Conservation (phyloP, 2,888 invertebrate species). For the Volucella bombylans region DNA sequence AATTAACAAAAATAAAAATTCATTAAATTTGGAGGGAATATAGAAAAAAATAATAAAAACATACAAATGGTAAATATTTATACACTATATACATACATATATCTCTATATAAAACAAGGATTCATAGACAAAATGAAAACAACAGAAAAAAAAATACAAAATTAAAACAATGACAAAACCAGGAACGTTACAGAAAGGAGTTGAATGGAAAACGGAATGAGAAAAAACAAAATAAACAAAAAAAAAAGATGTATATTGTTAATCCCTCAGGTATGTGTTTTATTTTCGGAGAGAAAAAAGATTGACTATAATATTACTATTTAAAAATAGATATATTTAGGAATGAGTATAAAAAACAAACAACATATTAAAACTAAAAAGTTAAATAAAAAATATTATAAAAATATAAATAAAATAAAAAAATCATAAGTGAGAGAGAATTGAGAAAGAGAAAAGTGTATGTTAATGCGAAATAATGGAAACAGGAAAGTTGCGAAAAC, state of each 20-base stretch:
- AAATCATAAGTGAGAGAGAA: slow-evolving; percentile 62
- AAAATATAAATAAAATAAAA: slow-evolving; percentile 71
- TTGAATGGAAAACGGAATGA: slow-evolving; percentile 47
- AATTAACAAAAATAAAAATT: no score
- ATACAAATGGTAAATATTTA: slow-evolving; percentile 41
- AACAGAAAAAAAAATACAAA: slow-evolving; percentile 29
- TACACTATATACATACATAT: slow-evolving; percentile 47
- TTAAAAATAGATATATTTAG: slow-evolving; percentile 75
- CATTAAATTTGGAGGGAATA: slow-evolving; percentile 64
- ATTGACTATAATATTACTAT: slow-evolving; percentile 83
- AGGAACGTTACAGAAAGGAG: slow-evolving; percentile 11
- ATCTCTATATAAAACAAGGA: slow-evolving; percentile 48
- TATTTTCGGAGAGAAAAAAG: slow-evolving; percentile 86
- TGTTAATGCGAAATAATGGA: slow-evolving; percentile 46
- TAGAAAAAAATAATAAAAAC: slow-evolving; percentile 48
- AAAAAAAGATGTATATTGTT: slow-evolving; percentile 67
- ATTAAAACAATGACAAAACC: slow-evolving; percentile 24
- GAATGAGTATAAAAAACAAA: slow-evolving; percentile 66
- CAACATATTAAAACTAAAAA: slow-evolving; percentile 76
- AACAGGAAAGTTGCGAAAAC: slow-evolving; percentile 20
- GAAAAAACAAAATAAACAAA: slow-evolving; percentile 25
- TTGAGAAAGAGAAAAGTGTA: slow-evolving; percentile 53
- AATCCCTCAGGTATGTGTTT: slow-evolving; percentile 85
- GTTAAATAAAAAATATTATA: slow-evolving; percentile 75
- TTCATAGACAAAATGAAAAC: slow-evolving; percentile 40